phyloP scores from a whole-genome alignment of 2,113 vertebrate genomes.

The Hydrochoerus hydrochaeris region DNA sequence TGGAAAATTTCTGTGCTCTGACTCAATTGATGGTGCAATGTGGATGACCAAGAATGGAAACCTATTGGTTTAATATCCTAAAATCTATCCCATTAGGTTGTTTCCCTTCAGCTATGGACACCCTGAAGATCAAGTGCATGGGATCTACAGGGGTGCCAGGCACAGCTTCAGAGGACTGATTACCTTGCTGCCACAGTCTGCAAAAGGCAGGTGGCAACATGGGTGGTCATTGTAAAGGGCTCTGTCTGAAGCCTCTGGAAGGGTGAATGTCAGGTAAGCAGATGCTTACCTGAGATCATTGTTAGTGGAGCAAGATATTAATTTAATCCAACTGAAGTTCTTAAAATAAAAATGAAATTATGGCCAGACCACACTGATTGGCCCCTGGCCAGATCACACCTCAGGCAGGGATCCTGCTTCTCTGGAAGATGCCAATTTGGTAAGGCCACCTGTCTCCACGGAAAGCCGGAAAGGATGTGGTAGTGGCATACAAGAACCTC shows the following conservation, averaged over 20 bases:
- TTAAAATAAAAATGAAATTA: conserved; percentile 72
- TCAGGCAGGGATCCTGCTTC: background rate
- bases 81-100: background rate
- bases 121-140: background rate
- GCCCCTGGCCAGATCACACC: conserved; percentile 54
- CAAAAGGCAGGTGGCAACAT: background rate
- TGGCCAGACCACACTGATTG: conserved; percentile 36
- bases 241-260: conserved; percentile 50
- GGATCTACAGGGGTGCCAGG: background rate
- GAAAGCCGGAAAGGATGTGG: conserved; percentile 26
- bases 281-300: conserved; percentile 41
- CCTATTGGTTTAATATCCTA: background rate
- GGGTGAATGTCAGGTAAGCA: conserved; percentile 9
- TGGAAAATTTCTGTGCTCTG: background rate
- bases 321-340: conserved; percentile 47
- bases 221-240: conserved; percentile 44
- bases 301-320: conserved; percentile 65
- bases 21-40: background rate
- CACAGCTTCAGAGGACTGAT: background rate
- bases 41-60: background rate
- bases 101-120: background rate
- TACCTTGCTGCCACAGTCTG: conserved; percentile 2
- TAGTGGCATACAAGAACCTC: background rate
- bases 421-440: conserved; percentile 1
- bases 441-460: conserved; percentile 30